Evolutionary conservation across 2,797 vertebrate species (phyloP), one percentile per base, ranked within the genome.

Genomic region (Tympanoctomys barrerae): DNA sequence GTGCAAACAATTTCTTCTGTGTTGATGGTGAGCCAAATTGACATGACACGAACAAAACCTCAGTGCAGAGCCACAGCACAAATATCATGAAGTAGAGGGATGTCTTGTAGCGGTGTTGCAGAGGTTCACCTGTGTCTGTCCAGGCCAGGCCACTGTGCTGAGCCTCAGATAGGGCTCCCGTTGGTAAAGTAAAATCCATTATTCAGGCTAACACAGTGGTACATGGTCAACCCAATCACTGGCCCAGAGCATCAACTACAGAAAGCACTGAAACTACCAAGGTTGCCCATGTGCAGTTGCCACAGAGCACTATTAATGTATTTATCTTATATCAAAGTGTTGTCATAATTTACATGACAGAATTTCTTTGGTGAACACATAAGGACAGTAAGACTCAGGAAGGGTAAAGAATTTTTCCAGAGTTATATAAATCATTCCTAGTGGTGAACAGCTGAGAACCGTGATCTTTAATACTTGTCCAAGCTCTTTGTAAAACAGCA

Each of bases 11-110:
- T 95, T 94, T 87, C 80, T 89, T 96, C 62, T 71, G 18, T 95
- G 91, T 85, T 24, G 36, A 68, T n/a, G 73, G 14, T 94, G 75
- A 97, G 54, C 87, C 79, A 94, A 93, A 89, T 66, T 94, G 89
- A 95, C 75, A 91, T 70, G 62, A 87, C 64, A 26, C 19, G 31
- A 19, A 19, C 86, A 75, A 86, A 28, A 70, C 70, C 71, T 64
- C 62, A 71, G 46, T 21, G n/a, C 21, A 54, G 82, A 93, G n/a
- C 54, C 80, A 18, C 81, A 54, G 61, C 61, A 36, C 7, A 24
- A 78, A 81, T 64, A 90, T 81, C 70, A 87, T 75, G 39, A 92
- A 94, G 73, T 19, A 46, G 31, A 71, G 57, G 11, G 42, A 77
- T 77, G 42, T 77, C 73, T 78, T 24, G 18, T 11, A 18, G 36